Evolutionary conservation across 2,797 vertebrate species (phyloP).

Genomic region (Neosalanx taihuensis): DNA sequence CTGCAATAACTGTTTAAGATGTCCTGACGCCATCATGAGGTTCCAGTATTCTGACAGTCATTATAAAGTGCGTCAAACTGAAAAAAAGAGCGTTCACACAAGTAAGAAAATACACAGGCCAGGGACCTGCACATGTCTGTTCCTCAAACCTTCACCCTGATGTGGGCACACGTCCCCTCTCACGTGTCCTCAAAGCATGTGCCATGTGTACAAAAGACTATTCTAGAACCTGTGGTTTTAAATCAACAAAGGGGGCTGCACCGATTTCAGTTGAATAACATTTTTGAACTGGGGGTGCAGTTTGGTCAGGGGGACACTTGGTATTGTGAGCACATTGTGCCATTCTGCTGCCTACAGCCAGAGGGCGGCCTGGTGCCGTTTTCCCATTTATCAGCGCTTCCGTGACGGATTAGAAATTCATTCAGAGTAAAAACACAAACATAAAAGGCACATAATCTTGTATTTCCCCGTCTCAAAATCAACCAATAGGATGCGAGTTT

Average conservation of each 20-base stretch:
- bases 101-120: constrained; percentile 29
- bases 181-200: not conserved
- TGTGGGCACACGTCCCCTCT: not conserved
- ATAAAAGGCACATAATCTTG: constrained; percentile 53
- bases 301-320: not conserved
- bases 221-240: not conserved
- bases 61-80: constrained; percentile 75
- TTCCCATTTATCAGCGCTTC: constrained; percentile 43
- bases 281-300: constrained; percentile 7
- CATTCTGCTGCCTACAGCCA: constrained; percentile 6
- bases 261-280: not conserved
- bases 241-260: not conserved
- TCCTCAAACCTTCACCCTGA: not conserved
- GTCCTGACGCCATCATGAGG: constrained; percentile 20
- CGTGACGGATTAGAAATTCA: constrained; percentile 24
- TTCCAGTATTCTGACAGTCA: constrained; percentile 32
- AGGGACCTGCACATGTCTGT: constrained; percentile 20
- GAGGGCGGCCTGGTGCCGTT: constrained; percentile 26
- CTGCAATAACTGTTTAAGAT: constrained; percentile 29
- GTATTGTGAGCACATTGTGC: constrained; percentile 1
- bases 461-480: not conserved
- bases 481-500: not conserved
- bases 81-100: constrained; percentile 59
- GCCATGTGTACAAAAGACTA: not conserved
- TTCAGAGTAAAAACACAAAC: constrained; percentile 57